phyloP scores from a whole-genome alignment of 2,797 vertebrate species.

The Falco concolor region DNA sequence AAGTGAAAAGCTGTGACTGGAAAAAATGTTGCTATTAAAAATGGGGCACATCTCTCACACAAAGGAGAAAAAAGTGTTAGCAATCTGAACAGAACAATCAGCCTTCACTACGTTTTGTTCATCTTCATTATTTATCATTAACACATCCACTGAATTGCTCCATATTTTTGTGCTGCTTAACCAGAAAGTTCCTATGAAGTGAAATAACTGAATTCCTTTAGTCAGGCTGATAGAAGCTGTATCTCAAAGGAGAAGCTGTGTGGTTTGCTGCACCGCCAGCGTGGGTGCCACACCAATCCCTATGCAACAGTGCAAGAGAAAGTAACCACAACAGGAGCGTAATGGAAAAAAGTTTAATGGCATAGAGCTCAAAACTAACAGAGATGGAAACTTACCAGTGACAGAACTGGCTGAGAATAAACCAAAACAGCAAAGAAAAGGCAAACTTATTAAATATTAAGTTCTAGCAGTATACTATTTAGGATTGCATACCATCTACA shows the following conservation, averaged over 20 bases:
- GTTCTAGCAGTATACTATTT: not conserved
- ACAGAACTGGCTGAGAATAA: not conserved
- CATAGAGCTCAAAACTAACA: not conserved
- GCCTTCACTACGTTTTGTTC: not conserved
- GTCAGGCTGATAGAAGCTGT: not conserved
- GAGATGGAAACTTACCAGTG: not conserved
- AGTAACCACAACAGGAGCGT: not conserved
- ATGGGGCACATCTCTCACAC: not conserved
- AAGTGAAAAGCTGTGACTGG: not conserved
- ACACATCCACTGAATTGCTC: not conserved
- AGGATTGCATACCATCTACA: not conserved
- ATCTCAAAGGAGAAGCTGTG: not conserved
- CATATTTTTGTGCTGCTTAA: not conserved
- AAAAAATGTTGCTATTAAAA: not conserved
- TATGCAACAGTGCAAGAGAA: not conserved
- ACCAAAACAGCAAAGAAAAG: not conserved
- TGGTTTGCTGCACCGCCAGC: not conserved
- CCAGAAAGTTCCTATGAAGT: not conserved
- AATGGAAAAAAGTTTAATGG: not conserved
- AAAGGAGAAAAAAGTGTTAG: not conserved
- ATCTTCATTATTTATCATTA: not conserved
- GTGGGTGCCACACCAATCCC: fast-evolving
- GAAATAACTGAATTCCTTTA: not conserved
- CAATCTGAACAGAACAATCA: not conserved
- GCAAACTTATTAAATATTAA: not conserved